Conservation (phyloP, 1,140 invertebrate species). For the Heliconius congener region DNA sequence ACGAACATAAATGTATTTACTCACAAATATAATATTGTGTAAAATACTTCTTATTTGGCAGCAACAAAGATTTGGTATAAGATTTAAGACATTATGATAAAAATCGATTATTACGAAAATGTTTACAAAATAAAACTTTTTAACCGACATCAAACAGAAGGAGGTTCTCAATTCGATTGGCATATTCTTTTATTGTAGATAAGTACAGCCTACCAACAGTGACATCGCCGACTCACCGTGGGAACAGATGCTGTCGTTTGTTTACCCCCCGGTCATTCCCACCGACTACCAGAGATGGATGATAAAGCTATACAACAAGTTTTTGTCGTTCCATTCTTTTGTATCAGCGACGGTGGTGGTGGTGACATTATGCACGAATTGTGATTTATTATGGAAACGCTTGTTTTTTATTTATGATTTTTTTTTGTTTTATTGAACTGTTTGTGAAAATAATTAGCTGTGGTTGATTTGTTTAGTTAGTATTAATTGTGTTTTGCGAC, state of each 20-base stretch:
- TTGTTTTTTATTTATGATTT: neutral
- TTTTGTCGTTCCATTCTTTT: neutral
- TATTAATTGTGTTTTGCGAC: too few species aligned
- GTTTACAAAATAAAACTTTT: too few species aligned
- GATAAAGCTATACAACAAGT: neutral
- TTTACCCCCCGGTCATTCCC: neutral
- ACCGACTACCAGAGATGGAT: constrained; percentile 2
- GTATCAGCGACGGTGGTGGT: neutral
- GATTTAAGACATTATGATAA: too few species aligned
- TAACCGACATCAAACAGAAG: too few species aligned
- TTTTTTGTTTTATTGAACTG: too few species aligned
- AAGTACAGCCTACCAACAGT: neutral
- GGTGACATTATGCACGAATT: constrained; percentile 1
- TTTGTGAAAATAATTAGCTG: neutral
- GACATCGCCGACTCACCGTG: constrained; percentile 7
- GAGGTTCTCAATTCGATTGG: too few species aligned
- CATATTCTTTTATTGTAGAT: too few species aligned
- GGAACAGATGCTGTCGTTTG: constrained; percentile 22
- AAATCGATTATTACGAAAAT: too few species aligned
- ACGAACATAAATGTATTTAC: too few species aligned
- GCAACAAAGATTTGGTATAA: too few species aligned
- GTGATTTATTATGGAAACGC: neutral
- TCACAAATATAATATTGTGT: too few species aligned
- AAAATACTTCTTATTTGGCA: too few species aligned
- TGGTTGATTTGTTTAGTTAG: neutral